phyloP scores from a whole-genome alignment of 2,113 vertebrate species.

The Silurus meridionalis region DNA sequence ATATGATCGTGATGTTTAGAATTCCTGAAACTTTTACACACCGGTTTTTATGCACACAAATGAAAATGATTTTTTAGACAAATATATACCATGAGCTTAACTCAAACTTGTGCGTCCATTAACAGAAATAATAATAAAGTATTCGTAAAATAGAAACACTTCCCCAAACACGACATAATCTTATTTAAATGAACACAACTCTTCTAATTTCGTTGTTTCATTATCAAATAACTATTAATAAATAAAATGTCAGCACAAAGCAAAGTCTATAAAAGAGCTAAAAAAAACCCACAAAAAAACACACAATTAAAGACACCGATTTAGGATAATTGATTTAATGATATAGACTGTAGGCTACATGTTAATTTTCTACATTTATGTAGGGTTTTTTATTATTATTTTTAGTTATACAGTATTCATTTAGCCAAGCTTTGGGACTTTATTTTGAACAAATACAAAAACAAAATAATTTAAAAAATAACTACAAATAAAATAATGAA shows the following conservation, averaged over 20 bases:
- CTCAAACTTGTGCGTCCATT: neutral
- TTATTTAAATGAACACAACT: neutral
- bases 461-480: neutral
- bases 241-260: constrained; percentile 5
- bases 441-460: neutral
- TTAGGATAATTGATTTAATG: neutral
- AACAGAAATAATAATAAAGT: too few relatives aligned
- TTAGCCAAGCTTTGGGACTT: neutral
- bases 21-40: neutral
- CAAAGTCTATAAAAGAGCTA: neutral
- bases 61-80: neutral
- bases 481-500: too few relatives aligned
- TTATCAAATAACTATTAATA: neutral
- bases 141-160: neutral
- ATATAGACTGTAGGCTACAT: neutral
- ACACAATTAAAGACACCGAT: neutral
- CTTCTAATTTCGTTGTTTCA: neutral
- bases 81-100: neutral
- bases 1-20: neutral
- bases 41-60: neutral
- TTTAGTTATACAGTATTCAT: neutral
- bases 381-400: neutral
- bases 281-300: neutral
- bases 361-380: neutral
- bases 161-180: neutral